Base-by-base conservation (phyloP, 2,797 vertebrate species). In the Naso thynnoides region DNA sequence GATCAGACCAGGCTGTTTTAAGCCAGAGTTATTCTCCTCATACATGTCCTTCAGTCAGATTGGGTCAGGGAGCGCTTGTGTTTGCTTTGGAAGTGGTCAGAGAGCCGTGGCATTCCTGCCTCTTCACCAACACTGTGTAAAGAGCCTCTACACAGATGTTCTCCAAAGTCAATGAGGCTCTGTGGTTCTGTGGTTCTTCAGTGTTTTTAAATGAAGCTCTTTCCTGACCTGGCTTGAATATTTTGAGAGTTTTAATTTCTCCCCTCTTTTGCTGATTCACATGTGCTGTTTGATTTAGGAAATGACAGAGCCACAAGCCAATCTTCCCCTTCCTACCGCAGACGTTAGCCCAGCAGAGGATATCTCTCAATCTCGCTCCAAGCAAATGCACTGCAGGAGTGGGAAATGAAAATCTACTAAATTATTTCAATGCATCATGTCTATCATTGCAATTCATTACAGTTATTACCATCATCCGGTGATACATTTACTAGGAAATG, bases 221-320 rank as follows among this genome's bases (percentile, higher is more conserved):
- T 79, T 82, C 76, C 74, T 83, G 79, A 92, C 84, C 80, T 75
- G 76, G 85, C 70, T 61, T 69, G 75, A 91, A 88, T 89, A 89
- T 88, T 89, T 87, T 64, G 64, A 88, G 79, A 82, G 78, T 79
- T 87, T 82, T 77, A 84, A 89, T 86, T 84, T 75, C 57, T 81
- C 73, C 78, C 66, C 60, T 86, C 66, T 87, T 91, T 88, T 84
- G 87, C 89, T 84, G 89, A 93, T 88, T 91, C 85, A 91, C 90
- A 70, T 73, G 76, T 78, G 66, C 64, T 83, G 81, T 88, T 90
- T 91, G 74, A 83, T 79, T 91, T 82, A 65, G 81, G 85, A 90
- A 91, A 91, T 82, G 76, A 87, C 83, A 81, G 82, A 86, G 79
- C 87, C 81, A 78, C 84, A 81, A 81, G 84, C 85, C 85, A 84